phyloP scores from a whole-genome alignment of 1,140 invertebrate species.

The Cydia pomonella region DNA sequence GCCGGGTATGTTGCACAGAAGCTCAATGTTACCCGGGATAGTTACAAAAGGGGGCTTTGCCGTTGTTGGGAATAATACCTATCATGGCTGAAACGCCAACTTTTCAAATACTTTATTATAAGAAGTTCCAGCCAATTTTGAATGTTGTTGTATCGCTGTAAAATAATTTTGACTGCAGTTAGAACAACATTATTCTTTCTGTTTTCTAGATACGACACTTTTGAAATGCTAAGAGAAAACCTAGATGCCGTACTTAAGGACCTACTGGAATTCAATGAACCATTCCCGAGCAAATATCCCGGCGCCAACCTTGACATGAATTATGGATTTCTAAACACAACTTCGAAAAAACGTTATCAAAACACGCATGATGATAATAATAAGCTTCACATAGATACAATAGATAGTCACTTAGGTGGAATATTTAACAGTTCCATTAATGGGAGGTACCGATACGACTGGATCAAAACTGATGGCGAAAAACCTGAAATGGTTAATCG shows the following conservation, averaged over 20 bases:
- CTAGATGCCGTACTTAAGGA: conserved; percentile 86
- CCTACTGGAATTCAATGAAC: conserved; percentile 81
- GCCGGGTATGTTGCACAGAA: conserved; percentile 74
- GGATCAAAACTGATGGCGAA: conserved; percentile 27
- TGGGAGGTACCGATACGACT: conserved; percentile 37
- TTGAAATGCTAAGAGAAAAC: conserved; percentile 90
- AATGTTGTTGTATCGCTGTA: too few species aligned
- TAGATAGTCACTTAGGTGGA: conserved; percentile 44
- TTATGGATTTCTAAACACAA: conserved; percentile 50
- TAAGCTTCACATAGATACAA: conserved; percentile 39
- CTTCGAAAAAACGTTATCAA: conserved; percentile 34
- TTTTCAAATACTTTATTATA: too few species aligned
- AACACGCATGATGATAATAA: conserved; percentile 31
- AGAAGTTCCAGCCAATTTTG: too few species aligned
- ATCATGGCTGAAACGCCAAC: too few species aligned
- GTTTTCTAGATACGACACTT: conserved; percentile 85
- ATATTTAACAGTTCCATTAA: conserved; percentile 40
- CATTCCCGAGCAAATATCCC: conserved; percentile 56
- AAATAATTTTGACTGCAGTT: too few species aligned
- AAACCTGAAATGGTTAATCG: conserved; percentile 62
- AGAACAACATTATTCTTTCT: too few species aligned
- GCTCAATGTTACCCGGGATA: conserved; percentile 1
- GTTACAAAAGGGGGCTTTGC: too few species aligned
- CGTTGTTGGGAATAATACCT: too few species aligned
- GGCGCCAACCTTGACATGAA: conserved; percentile 61